Base-by-base conservation (phyloP, 1,140 invertebrate species). In the Microplitis mediator region DNA sequence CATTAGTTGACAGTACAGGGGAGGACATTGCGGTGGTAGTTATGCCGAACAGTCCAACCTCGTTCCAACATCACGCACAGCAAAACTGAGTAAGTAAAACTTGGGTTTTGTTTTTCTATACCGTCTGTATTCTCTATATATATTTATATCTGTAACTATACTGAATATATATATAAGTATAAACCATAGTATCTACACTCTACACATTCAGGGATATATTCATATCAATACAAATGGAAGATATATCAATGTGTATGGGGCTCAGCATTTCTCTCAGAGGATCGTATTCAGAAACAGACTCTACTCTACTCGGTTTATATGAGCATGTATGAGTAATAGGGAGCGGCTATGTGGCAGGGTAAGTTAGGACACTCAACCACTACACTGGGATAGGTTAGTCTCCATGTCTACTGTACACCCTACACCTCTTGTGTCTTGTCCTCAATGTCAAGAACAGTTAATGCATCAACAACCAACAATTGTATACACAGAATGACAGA, bases 401-500 rank as follows among this genome's bases (percentile, higher is more conserved):
- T 62, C 34, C n/a, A 14, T 31, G 31, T 34, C 8, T 3, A 31
- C 58, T 54, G 3, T 54, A 2, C 4, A 9, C 23, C 9, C 51
- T 31, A 9, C 16, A 11, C 16, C 56, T 31, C 56, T 58, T 31
- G 56, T 58, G 39, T 45, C 39, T 45, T 45, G 52, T 56, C n/a
- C 52, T 62, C 60, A 62, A 62, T 62, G 60, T 62, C 60, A 62
- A 62, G 60, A 31, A 36, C 60, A 36, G 35, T 16, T 31, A 62
- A 62, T 62, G 35, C 35, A 35, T 35, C 35, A 36, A 35, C 16
- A 56, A 56, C n/a, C 52, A 56, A 45, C 39, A 6, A 62, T 62
- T 5, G 35, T 13, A 36, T 35, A n/a, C 52, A 13, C 5, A 56
- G 52, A 56, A 13, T 56, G 52, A 11, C 16, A 23, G 9, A 56